phyloP scores from a whole-genome alignment of 2,797 vertebrate species.

The Distichodus sexfasciatus region DNA sequence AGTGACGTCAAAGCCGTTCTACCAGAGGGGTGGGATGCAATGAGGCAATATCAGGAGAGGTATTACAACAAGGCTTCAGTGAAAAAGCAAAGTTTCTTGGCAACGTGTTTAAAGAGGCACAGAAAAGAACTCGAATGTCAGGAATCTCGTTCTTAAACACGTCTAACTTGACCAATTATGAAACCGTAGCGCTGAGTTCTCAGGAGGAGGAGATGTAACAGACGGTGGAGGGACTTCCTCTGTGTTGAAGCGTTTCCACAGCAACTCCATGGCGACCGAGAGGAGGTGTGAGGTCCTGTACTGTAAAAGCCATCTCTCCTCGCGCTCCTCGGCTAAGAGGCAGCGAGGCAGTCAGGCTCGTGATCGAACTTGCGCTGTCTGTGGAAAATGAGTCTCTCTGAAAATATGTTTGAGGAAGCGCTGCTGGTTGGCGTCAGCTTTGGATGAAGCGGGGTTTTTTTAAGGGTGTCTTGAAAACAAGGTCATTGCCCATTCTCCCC shows the following conservation, averaged over 20 bases:
- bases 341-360: background rate
- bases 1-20: background rate
- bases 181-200: conserved; percentile 9
- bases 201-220: background rate
- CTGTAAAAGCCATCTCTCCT: conserved; percentile 27
- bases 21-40: no score
- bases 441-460: no score
- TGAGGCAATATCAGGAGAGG: no score
- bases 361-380: background rate
- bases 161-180: background rate
- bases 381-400: background rate
- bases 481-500: no score
- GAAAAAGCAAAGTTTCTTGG: background rate
- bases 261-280: conserved; percentile 66
- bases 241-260: conserved; percentile 65
- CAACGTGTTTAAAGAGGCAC: background rate
- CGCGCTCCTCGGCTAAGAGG: conserved; percentile 27
- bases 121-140: background rate
- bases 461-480: background rate
- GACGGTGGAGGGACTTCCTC: conserved; percentile 39
- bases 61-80: background rate
- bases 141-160: background rate
- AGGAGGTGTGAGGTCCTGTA: conserved; percentile 47
- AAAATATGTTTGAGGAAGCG: background rate
- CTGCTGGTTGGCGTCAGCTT: no score